Conservation (phyloP, 2,797 vertebrate genomes). For the Micrastur ruficollis region DNA sequence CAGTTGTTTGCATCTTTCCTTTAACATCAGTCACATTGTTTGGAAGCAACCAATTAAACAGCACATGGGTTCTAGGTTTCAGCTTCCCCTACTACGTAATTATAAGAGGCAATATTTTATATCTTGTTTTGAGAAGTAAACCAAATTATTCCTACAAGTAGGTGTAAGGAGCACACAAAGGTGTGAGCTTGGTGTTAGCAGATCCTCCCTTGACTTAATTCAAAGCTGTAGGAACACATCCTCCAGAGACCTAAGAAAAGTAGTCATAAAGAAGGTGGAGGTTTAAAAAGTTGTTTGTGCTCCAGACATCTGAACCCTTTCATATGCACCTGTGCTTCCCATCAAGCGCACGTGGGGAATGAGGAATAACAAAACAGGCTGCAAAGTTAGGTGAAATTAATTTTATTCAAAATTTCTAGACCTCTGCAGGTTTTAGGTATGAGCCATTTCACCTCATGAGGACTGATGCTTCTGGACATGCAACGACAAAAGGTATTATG, state of each 20-base stretch:
- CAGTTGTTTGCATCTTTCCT: not conserved
- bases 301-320: not conserved
- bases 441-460: rapidly evolving
- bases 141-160: not conserved
- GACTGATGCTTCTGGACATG: not conserved
- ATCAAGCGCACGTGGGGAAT: not conserved
- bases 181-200: not conserved
- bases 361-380: not conserved
- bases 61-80: not conserved
- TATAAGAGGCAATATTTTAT: not conserved
- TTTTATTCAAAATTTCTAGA: not conserved
- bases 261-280: not conserved
- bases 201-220: not conserved
- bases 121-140: not conserved
- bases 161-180: not conserved
- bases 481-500: rapidly evolving
- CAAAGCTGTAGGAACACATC: not conserved
- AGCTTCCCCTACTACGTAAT: not conserved
- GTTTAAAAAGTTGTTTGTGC: not conserved
- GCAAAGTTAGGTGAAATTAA: not conserved
- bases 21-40: rapidly evolving
- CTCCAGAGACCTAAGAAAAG: not conserved
- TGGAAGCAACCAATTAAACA: not conserved
- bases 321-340: not conserved
- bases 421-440: not conserved